These are phyloP conservation scores for Platanista minor DNA, from an alignment of 2,113 vertebrate species.

Conservation along the genomic window DNA sequence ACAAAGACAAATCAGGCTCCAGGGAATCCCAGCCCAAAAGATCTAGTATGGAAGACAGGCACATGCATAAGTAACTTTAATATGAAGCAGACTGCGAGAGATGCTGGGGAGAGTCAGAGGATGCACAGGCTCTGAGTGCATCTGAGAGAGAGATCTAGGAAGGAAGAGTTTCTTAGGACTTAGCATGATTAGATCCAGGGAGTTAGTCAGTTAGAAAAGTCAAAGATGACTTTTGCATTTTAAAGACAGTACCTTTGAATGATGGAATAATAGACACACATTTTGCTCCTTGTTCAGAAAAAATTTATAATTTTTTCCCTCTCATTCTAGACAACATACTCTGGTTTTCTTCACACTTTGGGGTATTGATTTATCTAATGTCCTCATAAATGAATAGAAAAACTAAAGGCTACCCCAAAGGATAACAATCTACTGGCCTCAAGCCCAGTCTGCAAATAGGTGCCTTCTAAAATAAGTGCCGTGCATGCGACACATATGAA, in stretches of 20 bases:
- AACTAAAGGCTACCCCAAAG: neutral
- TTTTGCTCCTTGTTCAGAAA: neutral
- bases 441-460: neutral
- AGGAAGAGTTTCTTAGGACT: neutral
- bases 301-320: neutral
- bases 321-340: neutral
- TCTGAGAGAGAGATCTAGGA: neutral
- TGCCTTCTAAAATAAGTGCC: neutral
- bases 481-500: too few species aligned
- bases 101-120: neutral
- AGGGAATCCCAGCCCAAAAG: neutral
- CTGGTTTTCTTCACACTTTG: neutral
- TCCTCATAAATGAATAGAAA: neutral
- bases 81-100: neutral
- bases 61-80: neutral
- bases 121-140: neutral
- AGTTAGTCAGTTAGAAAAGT: neutral
- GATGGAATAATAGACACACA: neutral
- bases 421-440: neutral
- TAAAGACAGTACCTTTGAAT: neutral
- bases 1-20: neutral
- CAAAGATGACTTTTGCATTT: constrained; percentile 23
- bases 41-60: neutral
- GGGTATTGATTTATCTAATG: neutral
- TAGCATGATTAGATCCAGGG: neutral